Conservation (phyloP, 1,140 invertebrate species). For the Protaetia brevitarsis region DNA sequence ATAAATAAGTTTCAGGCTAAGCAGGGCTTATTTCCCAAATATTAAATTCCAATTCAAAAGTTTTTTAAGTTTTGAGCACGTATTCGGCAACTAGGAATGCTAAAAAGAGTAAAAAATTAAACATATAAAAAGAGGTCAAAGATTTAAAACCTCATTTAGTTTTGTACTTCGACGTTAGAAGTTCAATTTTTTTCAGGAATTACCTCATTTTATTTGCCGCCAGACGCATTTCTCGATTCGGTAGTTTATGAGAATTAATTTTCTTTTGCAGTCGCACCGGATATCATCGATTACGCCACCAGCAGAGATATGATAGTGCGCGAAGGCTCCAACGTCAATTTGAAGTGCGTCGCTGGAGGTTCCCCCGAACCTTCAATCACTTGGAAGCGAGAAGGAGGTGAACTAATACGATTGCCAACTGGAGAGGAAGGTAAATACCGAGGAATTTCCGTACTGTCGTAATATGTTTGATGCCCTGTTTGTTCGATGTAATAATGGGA, state of each 20-base stretch:
- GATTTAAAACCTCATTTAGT: too few relatives aligned
- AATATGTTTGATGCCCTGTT: conserved; percentile 5
- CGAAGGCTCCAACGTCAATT: conserved; percentile 78
- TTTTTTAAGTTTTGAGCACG: too few relatives aligned
- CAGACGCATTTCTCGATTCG: too few relatives aligned
- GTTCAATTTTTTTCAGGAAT: too few relatives aligned
- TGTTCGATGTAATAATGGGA: conserved; percentile 7
- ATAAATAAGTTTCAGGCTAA: too few relatives aligned
- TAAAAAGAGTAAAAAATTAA: too few relatives aligned
- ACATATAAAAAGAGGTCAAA: too few relatives aligned
- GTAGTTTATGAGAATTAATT: neutral
- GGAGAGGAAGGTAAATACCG: conserved; percentile 52
- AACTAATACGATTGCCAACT: conserved; percentile 56
- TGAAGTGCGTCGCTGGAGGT: conserved; percentile 79
- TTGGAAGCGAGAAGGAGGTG: conserved; percentile 77
- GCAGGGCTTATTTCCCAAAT: too few relatives aligned
- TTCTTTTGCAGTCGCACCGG: conserved; percentile 73
- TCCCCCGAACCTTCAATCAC: conserved; percentile 78
- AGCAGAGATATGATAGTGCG: conserved; percentile 82
- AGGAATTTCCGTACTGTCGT: conserved; percentile 13
- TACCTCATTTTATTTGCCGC: neutral
- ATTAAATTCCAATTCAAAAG: too few relatives aligned
- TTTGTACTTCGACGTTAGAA: too few relatives aligned
- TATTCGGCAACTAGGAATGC: too few relatives aligned
- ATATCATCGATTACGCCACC: conserved; percentile 80